phyloP scores from a whole-genome alignment of 2,888 invertebrate genomes.

The Trisateles emortualis region DNA sequence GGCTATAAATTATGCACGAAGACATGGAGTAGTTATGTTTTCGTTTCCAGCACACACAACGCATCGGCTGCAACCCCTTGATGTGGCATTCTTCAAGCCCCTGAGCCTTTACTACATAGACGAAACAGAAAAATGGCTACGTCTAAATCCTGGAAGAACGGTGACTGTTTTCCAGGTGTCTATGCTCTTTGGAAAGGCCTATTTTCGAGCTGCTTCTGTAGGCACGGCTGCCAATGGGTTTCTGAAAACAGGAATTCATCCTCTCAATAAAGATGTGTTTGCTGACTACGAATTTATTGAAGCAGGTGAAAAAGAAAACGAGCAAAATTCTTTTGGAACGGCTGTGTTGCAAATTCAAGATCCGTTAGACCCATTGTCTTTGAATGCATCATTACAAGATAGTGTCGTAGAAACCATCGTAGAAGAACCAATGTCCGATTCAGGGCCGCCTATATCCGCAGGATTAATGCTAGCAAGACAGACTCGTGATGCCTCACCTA shows the following conservation, averaged over 20 bases:
- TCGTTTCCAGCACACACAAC: conserved; percentile 20
- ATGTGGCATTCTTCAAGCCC: conserved; percentile 45
- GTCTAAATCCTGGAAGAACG: background rate
- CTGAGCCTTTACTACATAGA: background rate
- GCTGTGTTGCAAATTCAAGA: too few relatives aligned
- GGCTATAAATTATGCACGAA: background rate
- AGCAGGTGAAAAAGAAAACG: background rate
- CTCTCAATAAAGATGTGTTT: background rate
- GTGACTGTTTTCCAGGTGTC: background rate
- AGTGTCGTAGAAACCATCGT: too few relatives aligned
- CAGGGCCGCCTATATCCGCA: too few relatives aligned
- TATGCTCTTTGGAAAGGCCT: conserved; percentile 3
- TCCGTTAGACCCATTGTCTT: too few relatives aligned
- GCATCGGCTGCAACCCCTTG: conserved; percentile 41
- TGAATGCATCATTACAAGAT: too few relatives aligned
- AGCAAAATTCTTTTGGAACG: too few relatives aligned
- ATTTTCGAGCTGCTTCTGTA: background rate
- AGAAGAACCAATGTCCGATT: too few relatives aligned
- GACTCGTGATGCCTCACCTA: too few relatives aligned
- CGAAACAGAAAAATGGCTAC: background rate
- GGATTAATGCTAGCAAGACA: too few relatives aligned
- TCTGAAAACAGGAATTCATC: background rate
- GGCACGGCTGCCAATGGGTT: background rate
- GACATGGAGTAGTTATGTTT: background rate
- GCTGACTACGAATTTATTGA: background rate